Percentiles rank a stretch among this genome's conserved stretches.
These are phyloP conservation scores for Spheniscus mendiculus DNA, from an alignment of 2,113 vertebrate genomes.

Conservation along the genomic window DNA sequence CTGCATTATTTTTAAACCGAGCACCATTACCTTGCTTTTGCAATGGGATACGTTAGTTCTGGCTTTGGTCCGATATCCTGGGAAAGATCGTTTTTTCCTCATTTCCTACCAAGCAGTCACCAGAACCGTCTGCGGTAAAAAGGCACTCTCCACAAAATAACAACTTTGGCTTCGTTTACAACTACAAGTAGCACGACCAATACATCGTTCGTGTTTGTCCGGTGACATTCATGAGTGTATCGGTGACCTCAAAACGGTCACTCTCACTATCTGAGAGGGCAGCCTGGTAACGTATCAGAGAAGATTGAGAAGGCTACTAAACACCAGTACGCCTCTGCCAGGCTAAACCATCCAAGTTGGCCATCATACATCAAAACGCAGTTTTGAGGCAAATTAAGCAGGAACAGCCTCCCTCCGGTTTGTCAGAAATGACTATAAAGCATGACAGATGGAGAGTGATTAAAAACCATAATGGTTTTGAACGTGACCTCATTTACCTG, in stretches of 20 bases:
- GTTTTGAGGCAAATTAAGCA: not conserved
- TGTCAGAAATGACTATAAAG: not conserved
- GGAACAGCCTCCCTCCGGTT: not conserved
- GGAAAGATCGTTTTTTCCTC: not conserved
- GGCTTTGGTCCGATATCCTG: not conserved
- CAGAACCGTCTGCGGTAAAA: not conserved
- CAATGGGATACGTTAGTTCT: not conserved
- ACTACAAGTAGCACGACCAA: accelerated
- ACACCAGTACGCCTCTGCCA: not conserved
- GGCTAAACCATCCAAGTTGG: not conserved
- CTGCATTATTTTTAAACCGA: not conserved
- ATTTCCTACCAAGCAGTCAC: not conserved
- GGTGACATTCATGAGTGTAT: accelerated
- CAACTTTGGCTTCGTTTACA: not conserved
- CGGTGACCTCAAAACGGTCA: accelerated
- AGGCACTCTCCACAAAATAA: not conserved
- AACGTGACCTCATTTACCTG: constrained; percentile 25
- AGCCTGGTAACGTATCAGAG: not conserved
- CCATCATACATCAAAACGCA: not conserved
- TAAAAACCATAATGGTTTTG: constrained; percentile 38
- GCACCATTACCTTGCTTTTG: not conserved
- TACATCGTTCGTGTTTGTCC: accelerated
- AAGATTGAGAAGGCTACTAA: not conserved
- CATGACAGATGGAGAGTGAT: constrained; percentile 26
- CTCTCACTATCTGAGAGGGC: not conserved